phyloP scores from a whole-genome alignment of 2,888 invertebrate species.

The Ormyrus rosae region DNA sequence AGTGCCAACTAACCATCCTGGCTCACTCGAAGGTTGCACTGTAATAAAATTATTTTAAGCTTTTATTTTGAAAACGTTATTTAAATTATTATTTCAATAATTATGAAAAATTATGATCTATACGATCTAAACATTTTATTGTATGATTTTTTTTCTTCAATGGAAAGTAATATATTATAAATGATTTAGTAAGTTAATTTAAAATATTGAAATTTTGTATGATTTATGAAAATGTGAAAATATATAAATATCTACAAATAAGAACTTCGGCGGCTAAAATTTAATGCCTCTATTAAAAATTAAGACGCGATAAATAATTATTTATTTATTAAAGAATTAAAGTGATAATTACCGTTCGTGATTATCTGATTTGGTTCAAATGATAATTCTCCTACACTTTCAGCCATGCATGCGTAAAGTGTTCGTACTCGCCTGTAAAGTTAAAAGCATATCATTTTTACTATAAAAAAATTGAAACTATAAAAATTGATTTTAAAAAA shows the following conservation, averaged over 20 bases:
- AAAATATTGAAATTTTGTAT: too few species aligned
- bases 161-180: too few species aligned
- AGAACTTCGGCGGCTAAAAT: background rate
- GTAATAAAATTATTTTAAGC: slow-evolving; percentile 67
- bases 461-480: slow-evolving; percentile 11
- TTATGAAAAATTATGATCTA: background rate
- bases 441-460: slow-evolving; percentile 45
- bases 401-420: slow-evolving; percentile 96
- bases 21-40: slow-evolving; percentile 94
- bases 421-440: slow-evolving; percentile 89
- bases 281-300: background rate
- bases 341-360: slow-evolving; percentile 86
- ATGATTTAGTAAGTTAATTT: too few species aligned
- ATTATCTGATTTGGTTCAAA: slow-evolving; percentile 99
- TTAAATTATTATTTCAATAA: slow-evolving; percentile 5
- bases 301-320: background rate
- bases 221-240: too few species aligned
- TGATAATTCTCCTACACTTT: slow-evolving; percentile 96
- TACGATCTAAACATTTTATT: too few species aligned
- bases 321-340: slow-evolving; percentile 57
- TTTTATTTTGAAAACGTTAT: slow-evolving; percentile 6
- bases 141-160: too few species aligned
- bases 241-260: too few species aligned
- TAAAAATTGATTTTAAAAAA: slow-evolving; percentile 4
- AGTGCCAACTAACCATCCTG: slow-evolving; percentile 98